Conservation (phyloP, 2,113 vertebrate species). For the Peromyscus polionotus region DNA sequence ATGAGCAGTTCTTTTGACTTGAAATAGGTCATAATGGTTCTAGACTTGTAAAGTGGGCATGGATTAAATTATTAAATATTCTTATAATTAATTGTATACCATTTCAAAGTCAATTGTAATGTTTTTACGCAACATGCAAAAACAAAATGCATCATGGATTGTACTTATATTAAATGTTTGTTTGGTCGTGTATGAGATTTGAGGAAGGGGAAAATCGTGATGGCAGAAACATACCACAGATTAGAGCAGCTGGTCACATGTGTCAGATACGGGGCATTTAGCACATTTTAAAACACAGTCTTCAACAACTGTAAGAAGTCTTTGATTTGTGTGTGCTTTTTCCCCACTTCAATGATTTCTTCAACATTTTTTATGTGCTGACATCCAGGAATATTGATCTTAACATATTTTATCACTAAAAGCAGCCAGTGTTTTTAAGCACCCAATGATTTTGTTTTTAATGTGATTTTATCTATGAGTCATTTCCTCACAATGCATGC, state of each 20-base stretch:
- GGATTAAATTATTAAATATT: slow-evolving; percentile 32
- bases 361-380: slow-evolving; percentile 73
- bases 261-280: not conserved
- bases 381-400: slow-evolving; percentile 77
- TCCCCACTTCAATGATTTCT: slow-evolving; percentile 63
- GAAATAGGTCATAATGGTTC: not conserved
- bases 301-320: slow-evolving; percentile 59
- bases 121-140: slow-evolving; percentile 13
- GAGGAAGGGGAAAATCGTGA: not conserved
- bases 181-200: not conserved
- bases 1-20: not conserved
- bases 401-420: slow-evolving; percentile 80
- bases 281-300: slow-evolving; percentile 54
- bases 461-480: slow-evolving; percentile 70
- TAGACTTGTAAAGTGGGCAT: not conserved
- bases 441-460: slow-evolving; percentile 76
- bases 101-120: slow-evolving; percentile 30
- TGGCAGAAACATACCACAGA: slow-evolving; percentile 42
- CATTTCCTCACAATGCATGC: slow-evolving; percentile 25
- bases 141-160: not conserved
- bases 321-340: slow-evolving; percentile 76
- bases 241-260: not conserved
- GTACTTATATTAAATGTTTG: slow-evolving; percentile 1
- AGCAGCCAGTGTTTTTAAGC: slow-evolving; percentile 76
- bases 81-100: rapidly evolving